phyloP scores from a whole-genome alignment of 2,113 vertebrate genomes.

The Toxostoma redivivum region DNA sequence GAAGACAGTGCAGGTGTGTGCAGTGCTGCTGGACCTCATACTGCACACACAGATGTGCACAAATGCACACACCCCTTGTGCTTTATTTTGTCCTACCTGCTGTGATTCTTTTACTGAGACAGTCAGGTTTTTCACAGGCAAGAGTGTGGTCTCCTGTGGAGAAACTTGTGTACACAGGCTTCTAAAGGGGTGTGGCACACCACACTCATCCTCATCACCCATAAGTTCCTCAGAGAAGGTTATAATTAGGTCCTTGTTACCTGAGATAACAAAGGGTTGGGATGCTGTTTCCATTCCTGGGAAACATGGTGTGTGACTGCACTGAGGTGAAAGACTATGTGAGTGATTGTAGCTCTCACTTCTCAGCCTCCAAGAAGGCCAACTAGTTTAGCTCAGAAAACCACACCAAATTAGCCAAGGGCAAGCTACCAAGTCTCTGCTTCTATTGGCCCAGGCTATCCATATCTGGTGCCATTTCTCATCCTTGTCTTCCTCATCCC shows the following conservation, averaged over 20 bases:
- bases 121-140: not conserved
- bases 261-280: not conserved
- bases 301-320: not conserved
- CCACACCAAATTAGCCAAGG: not conserved
- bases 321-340: not conserved
- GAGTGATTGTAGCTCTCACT: not conserved
- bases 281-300: not conserved
- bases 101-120: not conserved
- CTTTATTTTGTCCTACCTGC: not conserved
- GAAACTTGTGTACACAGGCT: not conserved
- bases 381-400: not conserved
- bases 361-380: not conserved
- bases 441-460: not conserved
- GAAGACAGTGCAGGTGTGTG: not conserved
- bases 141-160: not conserved
- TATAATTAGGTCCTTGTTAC: not conserved
- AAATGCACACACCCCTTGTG: accelerated
- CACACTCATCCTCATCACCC: not conserved
- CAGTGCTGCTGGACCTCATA: not conserved
- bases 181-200: not conserved
- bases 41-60: not conserved
- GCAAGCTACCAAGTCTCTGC: not conserved
- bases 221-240: not conserved
- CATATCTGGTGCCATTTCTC: not conserved
- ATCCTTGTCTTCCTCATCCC: accelerated